Base-by-base conservation (phyloP, 2,797 vertebrate species). In the Euthynnus affinis region DNA sequence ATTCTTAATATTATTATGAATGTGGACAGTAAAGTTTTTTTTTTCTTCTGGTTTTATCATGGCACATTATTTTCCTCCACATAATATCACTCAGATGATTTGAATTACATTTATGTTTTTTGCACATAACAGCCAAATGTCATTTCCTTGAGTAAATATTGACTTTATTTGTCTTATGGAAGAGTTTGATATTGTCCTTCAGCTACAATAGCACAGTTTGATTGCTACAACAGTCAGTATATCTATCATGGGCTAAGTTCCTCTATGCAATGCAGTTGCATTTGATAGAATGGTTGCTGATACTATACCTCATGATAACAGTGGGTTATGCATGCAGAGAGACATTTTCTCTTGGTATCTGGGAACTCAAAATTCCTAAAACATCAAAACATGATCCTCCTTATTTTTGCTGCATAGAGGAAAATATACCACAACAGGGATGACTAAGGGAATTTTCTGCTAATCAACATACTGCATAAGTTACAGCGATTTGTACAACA, bases 401-500 rank as follows among this genome's bases (percentile, higher is more conserved):
- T 58, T 34, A 63, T 69, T 73, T 71, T 17, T 49, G 6, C 29
- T 40, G 22, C 32, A 32, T n/a, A 40, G 51, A n/a, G 14, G 27
- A 59, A 10, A 10, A 72, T 51, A 22, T 27, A 67, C 23, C 49
- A 53, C 13, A 58, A 37, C 42, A 25, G 4, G 10, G 14, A 60
- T 68, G 61, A 85, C 51, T 76, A 37, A 71, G 62, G 51, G 55
- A 77, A 70, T 82, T 76, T 61, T 52, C 63, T 82, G 71, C 80
- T 86, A 78, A 85, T 91, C 57, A 91, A 75, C 82, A 70, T 49
- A 57, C 27, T 71, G 80, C 59, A 73, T 76, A 71, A 76, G 57
- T 80, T 85, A 17, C 69, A 75, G 56, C 64, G 48, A 87, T 90
- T 88, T 90, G 86, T 88, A 72, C 63, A 49, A 91, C 87, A 89